These are phyloP conservation scores for Saturnia japonica DNA, from an alignment of 2,888 invertebrate genomes.

Conservation along the genomic window DNA sequence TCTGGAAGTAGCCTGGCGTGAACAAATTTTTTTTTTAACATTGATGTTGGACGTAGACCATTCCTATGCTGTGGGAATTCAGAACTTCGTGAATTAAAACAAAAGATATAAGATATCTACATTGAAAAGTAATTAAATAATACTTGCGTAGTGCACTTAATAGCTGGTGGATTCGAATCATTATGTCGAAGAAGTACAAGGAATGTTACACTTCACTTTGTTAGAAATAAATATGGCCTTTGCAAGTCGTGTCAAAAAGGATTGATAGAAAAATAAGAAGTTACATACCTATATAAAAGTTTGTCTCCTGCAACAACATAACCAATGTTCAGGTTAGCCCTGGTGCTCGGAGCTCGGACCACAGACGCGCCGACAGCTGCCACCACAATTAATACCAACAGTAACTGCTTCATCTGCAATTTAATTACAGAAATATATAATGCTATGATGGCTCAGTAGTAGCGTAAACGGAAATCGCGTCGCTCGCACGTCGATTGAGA, in stretches of 20 bases:
- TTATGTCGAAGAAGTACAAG: not conserved
- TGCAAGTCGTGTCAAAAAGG: not conserved
- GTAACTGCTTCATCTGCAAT: slow-evolving; percentile 15
- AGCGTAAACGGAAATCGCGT: too few relatives aligned
- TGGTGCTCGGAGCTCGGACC: slow-evolving; percentile 30
- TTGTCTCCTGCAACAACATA: slow-evolving; percentile 40
- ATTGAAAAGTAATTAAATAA: too few relatives aligned
- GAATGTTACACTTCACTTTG: not conserved
- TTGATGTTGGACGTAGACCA: too few relatives aligned
- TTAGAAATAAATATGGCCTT: not conserved
- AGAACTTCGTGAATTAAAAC: too few relatives aligned
- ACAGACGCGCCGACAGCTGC: slow-evolving; percentile 33
- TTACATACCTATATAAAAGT: slow-evolving; percentile 51
- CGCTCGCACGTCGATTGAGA: too few relatives aligned
- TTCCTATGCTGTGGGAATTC: too few relatives aligned
- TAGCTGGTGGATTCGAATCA: too few relatives aligned
- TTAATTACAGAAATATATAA: not conserved
- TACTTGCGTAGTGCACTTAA: too few relatives aligned
- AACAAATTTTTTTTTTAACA: too few relatives aligned
- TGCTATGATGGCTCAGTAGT: too few relatives aligned
- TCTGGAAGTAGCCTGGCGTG: too few relatives aligned
- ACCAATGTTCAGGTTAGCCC: slow-evolving; percentile 46
- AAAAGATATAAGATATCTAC: too few relatives aligned
- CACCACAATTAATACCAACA: slow-evolving; percentile 19
- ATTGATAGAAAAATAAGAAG: not conserved